These are phyloP conservation scores for Littorina saxatilis DNA, from an alignment of 1,140 invertebrate genomes.

Conservation along the genomic window DNA sequence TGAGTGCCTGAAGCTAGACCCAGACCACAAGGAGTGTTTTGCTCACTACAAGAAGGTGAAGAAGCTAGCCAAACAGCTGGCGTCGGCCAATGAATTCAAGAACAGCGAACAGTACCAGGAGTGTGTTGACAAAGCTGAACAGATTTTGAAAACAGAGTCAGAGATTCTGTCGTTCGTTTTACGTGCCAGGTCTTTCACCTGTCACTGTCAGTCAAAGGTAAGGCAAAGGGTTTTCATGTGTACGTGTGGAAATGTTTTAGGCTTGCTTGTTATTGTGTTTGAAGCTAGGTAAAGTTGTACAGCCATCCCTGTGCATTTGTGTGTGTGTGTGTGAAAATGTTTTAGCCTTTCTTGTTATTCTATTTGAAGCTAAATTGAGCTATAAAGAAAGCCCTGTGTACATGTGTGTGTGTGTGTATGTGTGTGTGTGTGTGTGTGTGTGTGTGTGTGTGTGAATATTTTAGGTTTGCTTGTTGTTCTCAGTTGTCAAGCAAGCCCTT, in stretches of 20 bases:
- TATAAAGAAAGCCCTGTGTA: too few species aligned
- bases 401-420: too few species aligned
- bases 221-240: conserved; percentile 30
- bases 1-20: conserved; percentile 98
- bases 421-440: too few species aligned
- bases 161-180: conserved; percentile 58
- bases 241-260: neutral
- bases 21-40: conserved; percentile 97
- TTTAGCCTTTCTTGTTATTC: too few species aligned
- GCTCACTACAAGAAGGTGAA: conserved; percentile 98
- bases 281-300: too few species aligned
- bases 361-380: too few species aligned
- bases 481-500: too few species aligned
- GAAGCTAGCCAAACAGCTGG: conserved; percentile 92
- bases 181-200: conserved; percentile 66
- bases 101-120: conserved; percentile 84
- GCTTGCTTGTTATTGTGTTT: neutral
- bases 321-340: too few species aligned
- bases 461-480: too few species aligned
- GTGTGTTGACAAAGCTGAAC: conserved; percentile 86
- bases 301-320: too few species aligned
- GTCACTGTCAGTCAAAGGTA: conserved; percentile 73
- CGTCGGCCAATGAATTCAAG: conserved; percentile 83
- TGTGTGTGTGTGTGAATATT: too few species aligned
- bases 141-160: conserved; percentile 82